Evolutionary conservation across 2,113 vertebrate genomes (phyloP).

Genomic region (Phainopepla nitens): DNA sequence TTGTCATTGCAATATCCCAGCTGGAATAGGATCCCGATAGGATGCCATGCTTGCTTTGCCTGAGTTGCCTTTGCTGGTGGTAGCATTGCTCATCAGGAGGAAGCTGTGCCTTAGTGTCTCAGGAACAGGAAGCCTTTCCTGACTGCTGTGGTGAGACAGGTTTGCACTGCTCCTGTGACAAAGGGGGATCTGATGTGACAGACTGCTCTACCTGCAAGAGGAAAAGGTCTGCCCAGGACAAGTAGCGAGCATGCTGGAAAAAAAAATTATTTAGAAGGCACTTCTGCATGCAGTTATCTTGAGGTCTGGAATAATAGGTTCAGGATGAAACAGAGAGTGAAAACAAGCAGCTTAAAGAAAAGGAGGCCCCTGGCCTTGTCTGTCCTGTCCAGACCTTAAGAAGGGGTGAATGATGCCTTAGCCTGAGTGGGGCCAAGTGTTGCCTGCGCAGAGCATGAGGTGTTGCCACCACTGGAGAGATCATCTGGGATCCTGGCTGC

Average conservation of each 20-base stretch:
- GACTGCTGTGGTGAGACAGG: not conserved
- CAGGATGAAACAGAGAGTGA: not conserved
- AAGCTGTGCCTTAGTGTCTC: rapidly evolving
- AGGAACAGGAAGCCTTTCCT: not conserved
- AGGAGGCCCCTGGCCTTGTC: not conserved
- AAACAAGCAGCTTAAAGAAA: not conserved
- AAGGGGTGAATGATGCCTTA: not conserved
- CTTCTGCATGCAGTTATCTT: not conserved
- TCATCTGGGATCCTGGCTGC: not conserved
- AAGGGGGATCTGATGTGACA: not conserved
- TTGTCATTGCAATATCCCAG: not conserved
- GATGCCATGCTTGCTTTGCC: not conserved
- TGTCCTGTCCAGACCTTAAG: not conserved
- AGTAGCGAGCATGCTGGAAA: not conserved
- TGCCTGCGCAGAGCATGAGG: not conserved
- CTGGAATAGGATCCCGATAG: no score
- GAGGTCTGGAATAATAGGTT: not conserved
- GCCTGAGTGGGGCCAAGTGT: no score
- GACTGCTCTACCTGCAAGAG: not conserved
- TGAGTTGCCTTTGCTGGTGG: not conserved
- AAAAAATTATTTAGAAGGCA: not conserved
- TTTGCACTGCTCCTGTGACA: not conserved
- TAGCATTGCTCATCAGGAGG: rapidly evolving
- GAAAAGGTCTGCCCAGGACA: not conserved
- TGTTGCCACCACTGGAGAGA: not conserved